A percentile compares a stretch with the other conserved stretches of the same genome.
Evolutionary conservation across 2,113 vertebrate genomes (phyloP).

Genomic region (Microtus montanus): DNA sequence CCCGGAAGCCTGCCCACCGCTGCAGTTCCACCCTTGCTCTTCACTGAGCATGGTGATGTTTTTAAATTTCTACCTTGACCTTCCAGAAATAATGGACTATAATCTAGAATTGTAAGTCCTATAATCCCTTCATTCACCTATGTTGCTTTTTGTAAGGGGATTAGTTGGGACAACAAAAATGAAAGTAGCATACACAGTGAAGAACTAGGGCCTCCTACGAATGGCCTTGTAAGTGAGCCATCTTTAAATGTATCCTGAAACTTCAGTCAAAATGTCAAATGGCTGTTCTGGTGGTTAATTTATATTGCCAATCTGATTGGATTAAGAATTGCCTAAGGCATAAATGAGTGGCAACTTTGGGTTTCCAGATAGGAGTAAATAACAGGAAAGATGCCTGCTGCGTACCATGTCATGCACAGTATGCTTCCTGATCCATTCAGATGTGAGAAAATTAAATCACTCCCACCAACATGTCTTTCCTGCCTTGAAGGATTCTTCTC

Average conservation of each 20-base stretch:
- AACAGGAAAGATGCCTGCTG: neutral
- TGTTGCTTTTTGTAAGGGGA: neutral
- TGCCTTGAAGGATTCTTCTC: neutral
- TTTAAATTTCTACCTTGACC: neutral
- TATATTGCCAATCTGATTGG: neutral
- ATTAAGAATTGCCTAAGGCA: neutral
- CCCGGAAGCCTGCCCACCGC: neutral
- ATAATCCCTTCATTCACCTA: neutral
- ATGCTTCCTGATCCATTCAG: neutral
- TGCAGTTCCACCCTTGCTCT: neutral
- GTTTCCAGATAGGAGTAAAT: neutral
- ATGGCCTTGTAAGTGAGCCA: neutral
- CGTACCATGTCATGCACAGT: neutral
- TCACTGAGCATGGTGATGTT: neutral
- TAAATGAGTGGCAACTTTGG: neutral
- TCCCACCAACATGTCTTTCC: neutral
- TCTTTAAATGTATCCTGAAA: constrained; percentile 8
- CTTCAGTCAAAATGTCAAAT: neutral
- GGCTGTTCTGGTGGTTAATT: neutral
- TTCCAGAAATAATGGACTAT: neutral
- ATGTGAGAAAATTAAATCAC: neutral
- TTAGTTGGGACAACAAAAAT: neutral
- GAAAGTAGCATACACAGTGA: neutral
- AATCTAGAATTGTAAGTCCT: neutral
- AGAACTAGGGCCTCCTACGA: neutral